Evolutionary conservation across 2,797 vertebrate species (phyloP), one percentile per base, ranked within the genome.

Genomic region (Myotis daubentonii): DNA sequence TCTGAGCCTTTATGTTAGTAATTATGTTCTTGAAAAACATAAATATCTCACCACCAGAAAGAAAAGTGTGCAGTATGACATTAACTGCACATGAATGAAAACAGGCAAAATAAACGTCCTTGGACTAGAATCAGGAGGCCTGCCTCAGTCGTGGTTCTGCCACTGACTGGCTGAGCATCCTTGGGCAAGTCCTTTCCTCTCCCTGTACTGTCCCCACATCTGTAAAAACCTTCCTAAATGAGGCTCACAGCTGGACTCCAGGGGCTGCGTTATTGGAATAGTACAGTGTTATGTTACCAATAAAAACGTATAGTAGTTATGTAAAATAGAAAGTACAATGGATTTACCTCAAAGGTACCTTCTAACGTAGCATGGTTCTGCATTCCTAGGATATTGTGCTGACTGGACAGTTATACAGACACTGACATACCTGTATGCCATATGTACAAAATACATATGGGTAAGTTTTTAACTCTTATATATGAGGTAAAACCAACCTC

Each of bases 1-100:
- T 44, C 57, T 57, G 30, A 60, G 72, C 60, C 78, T 92, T 85
- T 80, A 8, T 70, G 19, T 28, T 93, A 33, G 41, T 49, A n/a
- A 65, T 68, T 79, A 9, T 88, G 20, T 87, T 90, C 85, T 62
- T 57, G 15, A 70, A 84, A 49, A 76, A 38, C 9, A 78, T 94
- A 36, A 38, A 15, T 41, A 41, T 83, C 57, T 68, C 22, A 1
- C 65, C 85, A 80, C 49, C 3, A 13, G 36, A 62, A 93, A 57
- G 75, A 60, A 53, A 68, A 62, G 8, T 44, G 49, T 47, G n/a
- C 36, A 74, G 57, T 49, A 9, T 10, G 15, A 16, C 36, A 30
- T 53, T 53, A 71, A 49, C 44, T 72, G 38, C 11, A 75, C 25
- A 12, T 17, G 17, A 16, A 57, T 36, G 25, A 83, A 70, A 87